Base-by-base conservation (phyloP, 2,113 vertebrate species). In the Cyanoderma ruficeps region DNA sequence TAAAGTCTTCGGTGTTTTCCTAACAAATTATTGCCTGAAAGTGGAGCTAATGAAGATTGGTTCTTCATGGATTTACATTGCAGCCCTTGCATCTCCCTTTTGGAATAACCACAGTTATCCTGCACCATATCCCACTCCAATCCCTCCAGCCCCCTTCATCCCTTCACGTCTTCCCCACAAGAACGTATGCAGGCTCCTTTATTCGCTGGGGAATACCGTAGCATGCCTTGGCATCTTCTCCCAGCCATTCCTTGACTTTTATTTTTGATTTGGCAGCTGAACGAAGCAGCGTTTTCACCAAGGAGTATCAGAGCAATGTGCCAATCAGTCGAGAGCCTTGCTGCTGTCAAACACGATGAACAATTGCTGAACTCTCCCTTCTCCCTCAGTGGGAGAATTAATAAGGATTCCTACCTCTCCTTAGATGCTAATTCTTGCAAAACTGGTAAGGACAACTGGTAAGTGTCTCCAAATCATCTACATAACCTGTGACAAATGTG, bases 401-500 rank as follows among this genome's bases (percentile, higher is more conserved):
- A 47, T 23, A 78, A 75, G 56, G 49, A 75, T 87, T 87, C 83
- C 44, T 90, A 91, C 71, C 27, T 35, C 86, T 84, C 15, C 52
- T 81, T 47, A 41, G 68, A 70, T 87, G 89, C 60, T 93, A 94
- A 75, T 81, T 63, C 72, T 78, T 78, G 64, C 64, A 86, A 83
- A 91, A 92, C 50, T 77, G 76, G 83, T 74, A 78, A 67, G 89
- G 47, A 92, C 71, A 61, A 70, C 49, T 77, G 15, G 19, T 37
- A 39, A 76, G n/a, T 61, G 63, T 63, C 86, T 81, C 47, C 3
- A 15, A 75, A 96, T 63, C 52, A 63, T 44, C 83, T 89, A 1
- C 27, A 76, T 47, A 94, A 81, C 77, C 86, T 84, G 93, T 78
- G 90, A 94, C 86, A 90, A 94, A 72, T 31, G 76, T 78, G 91